Conservation (phyloP, 2,113 vertebrate species). For the Etheostoma spectabile region DNA sequence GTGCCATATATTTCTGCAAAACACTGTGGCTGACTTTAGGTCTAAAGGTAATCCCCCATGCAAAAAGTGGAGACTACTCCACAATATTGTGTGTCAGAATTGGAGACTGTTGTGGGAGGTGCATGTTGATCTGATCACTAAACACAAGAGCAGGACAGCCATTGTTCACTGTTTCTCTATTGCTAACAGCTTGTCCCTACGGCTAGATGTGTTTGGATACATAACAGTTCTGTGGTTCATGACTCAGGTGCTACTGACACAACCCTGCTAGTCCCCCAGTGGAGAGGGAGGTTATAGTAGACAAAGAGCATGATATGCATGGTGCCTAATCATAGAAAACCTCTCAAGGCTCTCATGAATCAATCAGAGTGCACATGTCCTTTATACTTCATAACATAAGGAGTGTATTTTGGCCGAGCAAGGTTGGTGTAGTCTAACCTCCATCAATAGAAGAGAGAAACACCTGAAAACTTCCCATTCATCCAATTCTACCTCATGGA, state of each 20-base stretch:
- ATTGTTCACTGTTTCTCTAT: not conserved
- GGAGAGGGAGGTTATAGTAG: not conserved
- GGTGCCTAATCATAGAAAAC: not conserved
- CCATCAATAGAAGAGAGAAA: not conserved
- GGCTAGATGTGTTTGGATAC: not conserved
- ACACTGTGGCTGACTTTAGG: not conserved
- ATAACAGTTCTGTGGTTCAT: not conserved
- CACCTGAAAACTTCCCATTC: not conserved
- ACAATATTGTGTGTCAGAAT: not conserved
- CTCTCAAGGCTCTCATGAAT: slow-evolving; percentile 4
- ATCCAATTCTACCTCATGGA: not conserved
- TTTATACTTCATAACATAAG: not conserved
- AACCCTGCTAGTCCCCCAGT: not conserved
- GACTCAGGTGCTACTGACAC: not conserved
- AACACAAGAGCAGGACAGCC: not conserved
- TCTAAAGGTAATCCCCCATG: not conserved
- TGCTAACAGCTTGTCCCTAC: not conserved
- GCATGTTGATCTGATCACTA: slow-evolving; percentile 6
- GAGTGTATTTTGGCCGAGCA: not conserved
- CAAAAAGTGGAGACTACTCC: not conserved
- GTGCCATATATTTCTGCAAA: not conserved
- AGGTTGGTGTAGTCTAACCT: not conserved
- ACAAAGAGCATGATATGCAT: not conserved
- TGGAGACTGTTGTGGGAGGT: not conserved
- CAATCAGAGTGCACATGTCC: not conserved